Evolutionary conservation across 2,888 invertebrate genomes (phyloP).

Genomic region (Lacanobia wlatinum): DNA sequence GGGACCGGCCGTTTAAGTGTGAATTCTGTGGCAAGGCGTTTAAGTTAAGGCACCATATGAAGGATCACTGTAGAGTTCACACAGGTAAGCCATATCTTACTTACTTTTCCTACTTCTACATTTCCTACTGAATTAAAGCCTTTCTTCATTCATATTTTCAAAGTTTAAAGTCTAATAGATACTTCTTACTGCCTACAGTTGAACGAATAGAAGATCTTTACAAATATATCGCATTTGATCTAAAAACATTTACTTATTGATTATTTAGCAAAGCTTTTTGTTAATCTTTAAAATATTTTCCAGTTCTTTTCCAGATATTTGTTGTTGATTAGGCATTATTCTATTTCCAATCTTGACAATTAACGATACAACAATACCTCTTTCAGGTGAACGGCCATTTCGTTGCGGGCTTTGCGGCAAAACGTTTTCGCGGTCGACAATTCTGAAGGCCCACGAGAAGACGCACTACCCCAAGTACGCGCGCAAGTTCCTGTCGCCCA

Average conservation of each 20-base stretch:
- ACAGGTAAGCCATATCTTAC: conserved; percentile 91
- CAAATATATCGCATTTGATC: too few relatives aligned
- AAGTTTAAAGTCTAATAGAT: neutral
- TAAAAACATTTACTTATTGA: too few relatives aligned
- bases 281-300: too few relatives aligned
- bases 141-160: neutral
- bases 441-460: conserved; percentile 97
- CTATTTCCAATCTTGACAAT: neutral
- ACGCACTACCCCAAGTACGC: conserved; percentile 98
- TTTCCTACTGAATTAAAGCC: neutral
- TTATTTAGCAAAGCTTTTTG: too few relatives aligned
- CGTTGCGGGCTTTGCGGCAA: conserved; percentile 97
- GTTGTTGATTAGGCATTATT: neutral
- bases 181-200: too few relatives aligned
- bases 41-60: conserved; percentile 98
- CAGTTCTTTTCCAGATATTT: neutral
- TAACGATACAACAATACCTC: neutral
- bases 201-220: too few relatives aligned
- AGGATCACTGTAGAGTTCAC: conserved; percentile 98
- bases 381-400: conserved; percentile 95
- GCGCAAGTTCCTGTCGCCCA: conserved; percentile 96
- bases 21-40: conserved; percentile 98
- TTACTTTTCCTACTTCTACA: neutral
- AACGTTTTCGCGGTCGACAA: conserved; percentile 97
- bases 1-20: conserved; percentile 97